A percentile compares a stretch with the other conserved stretches of the same genome.
Conservation (phyloP, 2,888 invertebrate genomes). For the Mesorhabditis belari region DNA sequence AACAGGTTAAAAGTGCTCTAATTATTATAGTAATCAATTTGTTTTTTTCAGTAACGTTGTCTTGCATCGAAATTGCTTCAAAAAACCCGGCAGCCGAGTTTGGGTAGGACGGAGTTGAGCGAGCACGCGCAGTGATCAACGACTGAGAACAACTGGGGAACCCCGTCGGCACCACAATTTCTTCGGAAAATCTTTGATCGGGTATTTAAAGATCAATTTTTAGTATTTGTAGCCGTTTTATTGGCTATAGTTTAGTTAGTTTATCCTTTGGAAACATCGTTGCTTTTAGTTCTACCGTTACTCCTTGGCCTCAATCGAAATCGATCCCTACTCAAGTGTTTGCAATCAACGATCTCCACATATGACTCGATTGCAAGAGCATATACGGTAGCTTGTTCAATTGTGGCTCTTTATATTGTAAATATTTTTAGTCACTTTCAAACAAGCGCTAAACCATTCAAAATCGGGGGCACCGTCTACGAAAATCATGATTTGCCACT, state of each 20-base stretch:
- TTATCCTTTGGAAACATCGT: constrained; percentile 25
- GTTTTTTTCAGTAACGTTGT: constrained; percentile 69
- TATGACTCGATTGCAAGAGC: constrained; percentile 58
- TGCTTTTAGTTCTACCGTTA: constrained; percentile 65
- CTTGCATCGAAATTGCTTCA: constrained; percentile 75
- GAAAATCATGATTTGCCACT: constrained; percentile 63
- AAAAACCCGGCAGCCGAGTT: constrained; percentile 60
- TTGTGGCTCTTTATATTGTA: too few species aligned
- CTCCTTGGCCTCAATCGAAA: constrained; percentile 80
- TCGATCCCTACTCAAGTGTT: constrained; percentile 81
- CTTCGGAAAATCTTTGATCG: constrained; percentile 57
- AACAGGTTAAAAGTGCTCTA: constrained; percentile 79
- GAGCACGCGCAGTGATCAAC: constrained; percentile 77
- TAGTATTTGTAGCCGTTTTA: background rate
- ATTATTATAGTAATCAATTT: constrained; percentile 3
- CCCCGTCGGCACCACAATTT: constrained; percentile 35
- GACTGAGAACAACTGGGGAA: constrained; percentile 78
- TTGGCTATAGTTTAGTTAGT: background rate
- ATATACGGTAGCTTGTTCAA: too few species aligned
- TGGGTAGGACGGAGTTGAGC: constrained; percentile 76
- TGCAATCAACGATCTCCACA: constrained; percentile 81
- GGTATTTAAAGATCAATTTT: constrained; percentile 12
- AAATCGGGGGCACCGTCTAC: constrained; percentile 72
- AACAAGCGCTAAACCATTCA: constrained; percentile 26
- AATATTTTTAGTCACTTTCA: too few species aligned